Percentiles rank a stretch among this genome's conserved stretches.
phyloP scores from a whole-genome alignment of 92 coral and sea anemone species.

The Porites divaricata region DNA sequence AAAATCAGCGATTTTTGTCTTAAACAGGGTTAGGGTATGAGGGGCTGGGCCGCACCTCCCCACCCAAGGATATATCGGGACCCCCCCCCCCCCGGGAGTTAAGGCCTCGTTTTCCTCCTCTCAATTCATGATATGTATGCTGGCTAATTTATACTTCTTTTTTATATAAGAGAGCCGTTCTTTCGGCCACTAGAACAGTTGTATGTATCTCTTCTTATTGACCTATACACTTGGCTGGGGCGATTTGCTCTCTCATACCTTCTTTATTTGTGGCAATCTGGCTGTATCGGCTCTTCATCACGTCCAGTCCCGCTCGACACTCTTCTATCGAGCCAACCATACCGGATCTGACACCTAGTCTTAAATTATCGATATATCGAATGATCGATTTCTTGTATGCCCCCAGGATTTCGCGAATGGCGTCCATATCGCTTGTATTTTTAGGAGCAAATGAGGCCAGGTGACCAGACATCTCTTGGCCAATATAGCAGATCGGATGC shows the following conservation, averaged over 20 bases:
- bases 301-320: constrained; percentile 81
- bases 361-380: constrained; percentile 73
- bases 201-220: too few species aligned
- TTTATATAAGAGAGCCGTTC: too few species aligned
- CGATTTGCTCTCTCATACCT: constrained; percentile 5
- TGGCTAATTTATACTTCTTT: too few species aligned
- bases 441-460: constrained; percentile 60
- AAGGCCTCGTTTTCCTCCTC: too few species aligned
- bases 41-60: too few species aligned
- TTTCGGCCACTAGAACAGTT: too few species aligned
- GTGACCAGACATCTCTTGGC: constrained; percentile 42
- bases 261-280: constrained; percentile 23
- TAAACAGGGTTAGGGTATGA: too few species aligned
- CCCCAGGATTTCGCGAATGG: constrained; percentile 52
- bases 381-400: constrained; percentile 64
- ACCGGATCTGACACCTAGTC: constrained; percentile 80
- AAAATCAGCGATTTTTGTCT: too few species aligned
- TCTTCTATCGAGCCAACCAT: constrained; percentile 92
- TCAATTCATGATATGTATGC: too few species aligned
- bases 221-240: not conserved
- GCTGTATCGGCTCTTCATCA: constrained; percentile 64
- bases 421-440: constrained; percentile 51
- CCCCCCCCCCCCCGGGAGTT: too few species aligned
- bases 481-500: constrained; percentile 74
- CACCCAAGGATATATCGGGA: too few species aligned